These are phyloP conservation scores for Vulpes vulpes DNA, from an alignment of 2,113 vertebrate genomes.

Conservation along the genomic window DNA sequence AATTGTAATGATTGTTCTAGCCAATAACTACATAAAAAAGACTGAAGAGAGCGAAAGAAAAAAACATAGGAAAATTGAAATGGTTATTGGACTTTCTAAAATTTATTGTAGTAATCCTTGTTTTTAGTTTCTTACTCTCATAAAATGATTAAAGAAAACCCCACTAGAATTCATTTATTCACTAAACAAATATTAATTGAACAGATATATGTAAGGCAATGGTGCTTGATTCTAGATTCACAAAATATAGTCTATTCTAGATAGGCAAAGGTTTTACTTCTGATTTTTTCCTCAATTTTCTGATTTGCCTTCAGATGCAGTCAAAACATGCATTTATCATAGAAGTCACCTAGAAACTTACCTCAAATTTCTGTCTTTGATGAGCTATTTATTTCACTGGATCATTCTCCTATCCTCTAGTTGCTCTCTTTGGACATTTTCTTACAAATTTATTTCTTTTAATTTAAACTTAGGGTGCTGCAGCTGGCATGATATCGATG, in stretches of 20 bases:
- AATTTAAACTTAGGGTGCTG: background rate
- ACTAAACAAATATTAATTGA: background rate
- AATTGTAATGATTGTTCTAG: background rate
- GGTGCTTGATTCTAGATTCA: background rate
- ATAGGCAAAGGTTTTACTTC: background rate
- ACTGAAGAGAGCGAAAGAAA: background rate
- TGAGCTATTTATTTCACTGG: background rate
- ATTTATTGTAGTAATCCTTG: background rate
- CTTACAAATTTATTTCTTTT: background rate
- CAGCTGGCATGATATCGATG: background rate
- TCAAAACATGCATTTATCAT: background rate
- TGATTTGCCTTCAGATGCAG: background rate
- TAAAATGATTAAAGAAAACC: background rate
- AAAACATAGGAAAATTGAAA: background rate
- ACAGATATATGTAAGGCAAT: background rate
- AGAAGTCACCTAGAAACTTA: background rate
- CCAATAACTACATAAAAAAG: background rate
- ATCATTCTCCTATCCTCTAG: background rate
- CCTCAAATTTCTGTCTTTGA: background rate
- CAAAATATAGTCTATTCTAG: background rate
- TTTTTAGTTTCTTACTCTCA: background rate
- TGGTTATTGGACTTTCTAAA: background rate
- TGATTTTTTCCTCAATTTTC: background rate
- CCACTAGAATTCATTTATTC: background rate
- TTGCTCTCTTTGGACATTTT: background rate